These are phyloP conservation scores for Chromis chromis DNA, from an alignment of 2,797 vertebrate genomes.

Conservation along the genomic window DNA sequence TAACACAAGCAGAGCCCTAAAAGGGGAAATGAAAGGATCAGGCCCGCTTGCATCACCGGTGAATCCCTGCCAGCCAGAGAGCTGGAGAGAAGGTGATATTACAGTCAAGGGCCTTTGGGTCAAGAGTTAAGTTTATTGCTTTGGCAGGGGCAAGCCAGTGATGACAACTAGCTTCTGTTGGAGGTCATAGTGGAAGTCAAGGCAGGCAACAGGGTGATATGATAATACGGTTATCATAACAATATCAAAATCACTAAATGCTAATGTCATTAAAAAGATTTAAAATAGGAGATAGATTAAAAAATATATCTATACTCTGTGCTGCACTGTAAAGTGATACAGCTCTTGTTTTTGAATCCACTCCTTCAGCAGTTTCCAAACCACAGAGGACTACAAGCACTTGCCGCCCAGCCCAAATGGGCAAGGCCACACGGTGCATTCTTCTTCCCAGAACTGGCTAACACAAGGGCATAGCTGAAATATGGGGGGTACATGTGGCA, in stretches of 20 bases:
- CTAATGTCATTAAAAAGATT: conserved; percentile 4
- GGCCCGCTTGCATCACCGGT: conserved; percentile 72
- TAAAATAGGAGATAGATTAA: conserved; percentile 12
- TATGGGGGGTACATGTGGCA: conserved; percentile 81
- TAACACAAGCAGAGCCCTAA: conserved; percentile 67
- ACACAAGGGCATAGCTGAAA: conserved; percentile 83
- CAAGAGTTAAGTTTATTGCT: conserved; percentile 84
- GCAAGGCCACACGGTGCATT: conserved; percentile 79
- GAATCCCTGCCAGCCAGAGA: conserved; percentile 66
- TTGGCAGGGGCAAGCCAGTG: conserved; percentile 75
- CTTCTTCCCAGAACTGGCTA: conserved; percentile 78
- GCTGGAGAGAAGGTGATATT: conserved; percentile 73
- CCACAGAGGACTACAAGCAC: conserved; percentile 65
- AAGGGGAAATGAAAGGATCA: conserved; percentile 65
- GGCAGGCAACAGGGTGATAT: conserved; percentile 34
- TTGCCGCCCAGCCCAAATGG: conserved; percentile 72
- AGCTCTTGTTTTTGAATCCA: conserved; percentile 61
- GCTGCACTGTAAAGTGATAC: conserved; percentile 45
- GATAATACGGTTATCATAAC: conserved; percentile 45
- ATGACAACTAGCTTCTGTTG: conserved; percentile 82
- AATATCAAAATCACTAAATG: conserved; percentile 20
- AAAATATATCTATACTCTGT: conserved; percentile 18
- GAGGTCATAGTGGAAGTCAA: conserved; percentile 77
- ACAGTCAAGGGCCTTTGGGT: conserved; percentile 78
- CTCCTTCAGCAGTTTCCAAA: conserved; percentile 74